Evolutionary conservation across 1,140 invertebrate species (phyloP), one percentile per base, ranked within the genome.

Genomic region (Hermetia illucens): DNA sequence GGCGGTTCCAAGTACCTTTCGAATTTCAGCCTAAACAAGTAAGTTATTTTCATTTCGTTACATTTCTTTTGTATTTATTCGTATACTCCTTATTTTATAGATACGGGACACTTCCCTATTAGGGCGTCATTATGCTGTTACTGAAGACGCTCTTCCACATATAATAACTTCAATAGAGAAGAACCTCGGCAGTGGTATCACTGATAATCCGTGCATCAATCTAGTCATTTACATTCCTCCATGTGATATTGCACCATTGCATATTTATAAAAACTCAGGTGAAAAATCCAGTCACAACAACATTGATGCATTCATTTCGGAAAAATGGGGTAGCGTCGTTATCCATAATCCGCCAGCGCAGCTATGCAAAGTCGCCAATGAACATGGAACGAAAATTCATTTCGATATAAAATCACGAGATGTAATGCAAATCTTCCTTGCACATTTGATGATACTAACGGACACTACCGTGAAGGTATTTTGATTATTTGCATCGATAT

Each of bases 281-380:
- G 36, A 49, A 36, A 53, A 41, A 15, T 44, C 45, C 8, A 48
- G 51, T 5, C 29, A 43, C 0, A 36, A 58, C 17, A 36, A 45
- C 44, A 42, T 72, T 10, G 79, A 84, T 64, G 74, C 82, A 1
- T 88, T 90, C 55, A 70, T 93, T 40, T 89, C 88, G 10, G 84
- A 89, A 4, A 71, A 85, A 40, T 97, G 92, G 92, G 92, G 92
- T 40, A 89, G 77, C n/a, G 75, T 88, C 24, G 72, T 79, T 27
- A 70, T 81, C 25, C 69, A 72, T 10, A 86, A 79, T 62, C 75
- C 79, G n/a, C 64, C 72, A 2, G 44, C 49, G 16, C 62, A 64
- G 2, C 61, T 68, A 16, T 84, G 55, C 5, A 19, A 44, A 17
- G 39, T 44, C 1, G 41, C 52, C 32, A 32, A 49, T 13, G 49